phyloP scores from a whole-genome alignment of 2,888 invertebrate species.

The Lysandra bellargus region DNA sequence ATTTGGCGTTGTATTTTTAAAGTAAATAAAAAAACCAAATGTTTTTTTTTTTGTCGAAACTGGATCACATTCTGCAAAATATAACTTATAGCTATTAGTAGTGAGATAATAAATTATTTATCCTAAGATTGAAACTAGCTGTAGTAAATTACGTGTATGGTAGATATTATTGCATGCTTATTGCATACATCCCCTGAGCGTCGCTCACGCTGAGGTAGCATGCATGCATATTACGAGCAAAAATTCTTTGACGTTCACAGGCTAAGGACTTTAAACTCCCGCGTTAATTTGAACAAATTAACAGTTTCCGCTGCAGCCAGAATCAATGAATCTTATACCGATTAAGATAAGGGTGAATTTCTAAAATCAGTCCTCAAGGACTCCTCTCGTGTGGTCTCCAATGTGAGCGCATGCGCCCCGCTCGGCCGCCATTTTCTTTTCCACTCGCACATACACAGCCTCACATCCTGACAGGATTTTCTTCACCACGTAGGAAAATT shows the following conservation, averaged over 20 bases:
- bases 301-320: conserved; percentile 16
- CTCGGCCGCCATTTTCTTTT: conserved; percentile 72
- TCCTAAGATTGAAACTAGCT: too few species aligned
- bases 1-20: too few species aligned
- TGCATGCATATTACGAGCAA: conserved; percentile 39
- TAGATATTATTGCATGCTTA: not conserved
- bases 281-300: conserved; percentile 49
- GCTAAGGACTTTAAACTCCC: conserved; percentile 70
- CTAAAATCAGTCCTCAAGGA: not conserved
- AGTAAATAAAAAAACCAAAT: too few species aligned
- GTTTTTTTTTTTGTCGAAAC: too few species aligned
- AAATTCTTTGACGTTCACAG: conserved; percentile 73
- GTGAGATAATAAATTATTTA: too few species aligned
- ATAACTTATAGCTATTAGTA: too few species aligned
- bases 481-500: conserved; percentile 49
- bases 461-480: conserved; percentile 41
- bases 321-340: conserved; percentile 33
- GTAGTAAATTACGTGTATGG: too few species aligned
- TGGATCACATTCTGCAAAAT: too few species aligned
- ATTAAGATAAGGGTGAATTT: conserved; percentile 40
- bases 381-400: conserved; percentile 33
- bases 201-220: not conserved
- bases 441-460: conserved; percentile 53
- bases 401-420: conserved; percentile 59
- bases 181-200: not conserved